phyloP scores from a whole-genome alignment of 2,888 invertebrate species.

The Imbricaverruca yamaguchii region DNA sequence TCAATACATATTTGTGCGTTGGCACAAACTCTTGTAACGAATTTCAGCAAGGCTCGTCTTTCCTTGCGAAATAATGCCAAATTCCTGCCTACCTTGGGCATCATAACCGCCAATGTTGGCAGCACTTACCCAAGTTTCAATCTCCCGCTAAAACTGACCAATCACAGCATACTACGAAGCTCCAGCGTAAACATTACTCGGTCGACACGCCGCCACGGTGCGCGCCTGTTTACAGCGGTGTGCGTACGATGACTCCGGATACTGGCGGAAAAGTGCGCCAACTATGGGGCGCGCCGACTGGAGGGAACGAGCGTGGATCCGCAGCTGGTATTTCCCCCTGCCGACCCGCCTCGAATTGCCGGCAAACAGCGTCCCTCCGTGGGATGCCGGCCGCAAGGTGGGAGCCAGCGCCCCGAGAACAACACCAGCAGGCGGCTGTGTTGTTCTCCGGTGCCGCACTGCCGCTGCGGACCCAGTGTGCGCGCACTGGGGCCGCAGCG shows the following conservation, averaged over 20 bases:
- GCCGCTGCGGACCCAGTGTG: too few relatives aligned
- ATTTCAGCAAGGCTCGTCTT: too few relatives aligned
- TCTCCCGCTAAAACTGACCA: neutral
- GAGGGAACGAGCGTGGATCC: neutral
- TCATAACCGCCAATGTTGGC: neutral
- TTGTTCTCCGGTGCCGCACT: too few relatives aligned
- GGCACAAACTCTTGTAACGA: too few relatives aligned
- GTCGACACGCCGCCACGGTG: neutral
- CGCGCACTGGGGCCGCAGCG: too few relatives aligned
- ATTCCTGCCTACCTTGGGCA: neutral
- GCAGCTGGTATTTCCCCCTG: neutral
- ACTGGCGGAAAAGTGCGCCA: neutral
- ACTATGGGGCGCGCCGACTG: neutral
- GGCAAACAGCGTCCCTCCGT: neutral
- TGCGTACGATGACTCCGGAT: conserved; percentile 19
- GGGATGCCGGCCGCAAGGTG: conserved; percentile 1
- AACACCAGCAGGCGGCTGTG: neutral
- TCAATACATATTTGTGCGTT: too few relatives aligned
- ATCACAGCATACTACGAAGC: neutral
- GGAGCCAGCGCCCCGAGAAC: neutral
- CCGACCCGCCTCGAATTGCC: neutral
- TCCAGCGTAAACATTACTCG: neutral
- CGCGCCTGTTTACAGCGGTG: neutral
- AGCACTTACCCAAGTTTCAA: neutral
- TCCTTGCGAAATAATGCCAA: too few relatives aligned